These are phyloP conservation scores for Morus bassanus DNA, from an alignment of 2,797 vertebrate species.

Conservation along the genomic window DNA sequence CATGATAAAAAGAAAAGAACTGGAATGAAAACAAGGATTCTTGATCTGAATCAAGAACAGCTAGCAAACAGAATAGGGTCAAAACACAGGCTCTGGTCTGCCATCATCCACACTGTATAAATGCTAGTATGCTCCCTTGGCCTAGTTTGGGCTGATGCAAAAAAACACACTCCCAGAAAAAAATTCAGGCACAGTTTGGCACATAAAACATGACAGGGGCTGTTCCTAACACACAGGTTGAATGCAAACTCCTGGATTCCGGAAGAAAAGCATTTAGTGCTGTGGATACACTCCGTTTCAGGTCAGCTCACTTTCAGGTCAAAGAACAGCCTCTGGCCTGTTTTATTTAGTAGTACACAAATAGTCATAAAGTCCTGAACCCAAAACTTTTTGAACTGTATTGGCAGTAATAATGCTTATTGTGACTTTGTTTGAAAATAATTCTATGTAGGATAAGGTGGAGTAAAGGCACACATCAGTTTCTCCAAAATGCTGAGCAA, in stretches of 20 bases:
- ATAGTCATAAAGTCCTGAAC: background rate
- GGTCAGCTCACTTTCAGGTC: background rate
- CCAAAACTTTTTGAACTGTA: background rate
- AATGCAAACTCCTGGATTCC: background rate
- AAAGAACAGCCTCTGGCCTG: background rate
- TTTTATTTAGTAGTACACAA: background rate
- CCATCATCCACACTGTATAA: background rate
- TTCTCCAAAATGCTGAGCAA: background rate
- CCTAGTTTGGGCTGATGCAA: background rate
- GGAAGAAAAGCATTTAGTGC: background rate
- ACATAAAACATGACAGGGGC: background rate
- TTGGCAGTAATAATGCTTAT: background rate
- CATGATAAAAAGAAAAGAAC: background rate
- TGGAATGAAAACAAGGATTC: background rate
- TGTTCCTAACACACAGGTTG: background rate
- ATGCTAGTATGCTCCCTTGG: background rate
- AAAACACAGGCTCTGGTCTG: background rate
- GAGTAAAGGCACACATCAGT: background rate
- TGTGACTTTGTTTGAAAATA: background rate
- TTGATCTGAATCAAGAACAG: background rate
- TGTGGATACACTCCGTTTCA: background rate
- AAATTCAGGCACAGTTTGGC: background rate
- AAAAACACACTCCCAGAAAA: background rate
- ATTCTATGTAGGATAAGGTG: background rate
- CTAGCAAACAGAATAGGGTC: background rate